Base-by-base conservation (phyloP, 2,797 vertebrate species). In the Microctenopoma lineatum region DNA sequence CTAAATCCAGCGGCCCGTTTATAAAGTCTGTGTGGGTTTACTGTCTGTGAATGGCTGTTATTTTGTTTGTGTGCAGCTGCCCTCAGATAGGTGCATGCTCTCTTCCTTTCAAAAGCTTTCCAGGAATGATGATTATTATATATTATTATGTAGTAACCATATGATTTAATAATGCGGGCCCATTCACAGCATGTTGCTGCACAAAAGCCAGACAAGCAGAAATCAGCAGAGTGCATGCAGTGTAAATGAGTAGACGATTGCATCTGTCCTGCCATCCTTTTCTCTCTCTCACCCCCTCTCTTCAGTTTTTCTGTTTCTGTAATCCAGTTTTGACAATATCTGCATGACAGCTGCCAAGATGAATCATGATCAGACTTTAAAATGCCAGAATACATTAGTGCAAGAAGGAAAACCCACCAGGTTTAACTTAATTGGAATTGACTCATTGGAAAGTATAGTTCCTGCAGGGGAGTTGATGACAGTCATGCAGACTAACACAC, bases 321-420 rank as follows among this genome's bases (percentile, higher is more conserved):
- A 64, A 66, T 55, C 50, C 34, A n/a, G 21, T 41, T 70, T 60
- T 77, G 73, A 77, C 47, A 45, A 77, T 51, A 72, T 70, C 50
- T 79, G 67, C 70, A 60, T 64, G 83, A 86, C 80, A 84, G 83
- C 81, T 84, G 81, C 58, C 73, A 70, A 50, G 74, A 66, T 5
- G 7, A 66, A 81, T 81, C 4, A 4, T 38, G 42, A 74, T 79
- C 15, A 55, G 48, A 32, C 38, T 73, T 48, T 54, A 15, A 71
- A 84, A 80, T 57, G 64, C 46, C 64, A 57, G 32, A 77, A 78
- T 21, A 41, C 27, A 67, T 39, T 14, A 29, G 62, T 21, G 42
- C 34, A 18, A 15, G 16, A 4, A 21, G 54, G 15, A 21, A 51
- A 46, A 52, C 52, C 34, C n/a, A 63, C 15, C 47, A 25, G 44